Conservation (phyloP, 1,140 invertebrate species). For the Drosophila santomea region DNA sequence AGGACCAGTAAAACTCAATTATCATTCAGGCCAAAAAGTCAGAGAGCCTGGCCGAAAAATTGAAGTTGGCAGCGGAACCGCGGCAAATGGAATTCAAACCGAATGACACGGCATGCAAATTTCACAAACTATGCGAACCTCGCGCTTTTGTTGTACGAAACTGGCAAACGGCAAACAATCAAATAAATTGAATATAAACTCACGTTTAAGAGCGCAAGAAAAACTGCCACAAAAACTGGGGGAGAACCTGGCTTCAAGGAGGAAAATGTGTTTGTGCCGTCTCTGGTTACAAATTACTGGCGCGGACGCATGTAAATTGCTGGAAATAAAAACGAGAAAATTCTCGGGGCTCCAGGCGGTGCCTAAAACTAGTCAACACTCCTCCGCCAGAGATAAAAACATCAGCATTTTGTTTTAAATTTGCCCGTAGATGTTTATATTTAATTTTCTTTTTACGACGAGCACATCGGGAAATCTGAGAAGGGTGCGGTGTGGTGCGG, state of each 20-base stretch:
- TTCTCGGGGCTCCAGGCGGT: slow-evolving; percentile 28
- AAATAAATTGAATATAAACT: slow-evolving; percentile 79
- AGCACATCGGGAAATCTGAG: slow-evolving; percentile 35
- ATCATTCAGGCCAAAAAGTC: slow-evolving; percentile 70
- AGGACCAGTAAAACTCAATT: slow-evolving; percentile 63
- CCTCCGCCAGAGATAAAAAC: slow-evolving; percentile 35
- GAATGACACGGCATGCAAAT: slow-evolving; percentile 66
- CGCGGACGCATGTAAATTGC: slow-evolving; percentile 69
- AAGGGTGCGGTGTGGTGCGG: slow-evolving; percentile 1
- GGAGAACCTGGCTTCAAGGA: slow-evolving; percentile 17
- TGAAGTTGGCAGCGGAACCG: slow-evolving; percentile 16
- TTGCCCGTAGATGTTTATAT: slow-evolving; percentile 76
- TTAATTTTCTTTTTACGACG: slow-evolving; percentile 75
- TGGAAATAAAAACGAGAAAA: slow-evolving; percentile 41
- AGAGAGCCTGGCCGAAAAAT: slow-evolving; percentile 58
- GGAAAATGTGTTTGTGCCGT: slow-evolving; percentile 29
- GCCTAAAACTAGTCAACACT: slow-evolving; percentile 69
- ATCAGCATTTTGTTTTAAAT: slow-evolving; percentile 58
- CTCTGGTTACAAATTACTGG: slow-evolving; percentile 63
- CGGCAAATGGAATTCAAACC: slow-evolving; percentile 40
- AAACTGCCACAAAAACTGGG: slow-evolving; percentile 26
- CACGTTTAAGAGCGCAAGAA: slow-evolving; percentile 63
- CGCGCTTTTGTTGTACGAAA: slow-evolving; percentile 41
- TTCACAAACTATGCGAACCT: slow-evolving; percentile 22
- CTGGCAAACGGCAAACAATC: slow-evolving; percentile 34